Evolutionary conservation across 2,113 vertebrate species (phyloP).

Genomic region (Callipepla californica): DNA sequence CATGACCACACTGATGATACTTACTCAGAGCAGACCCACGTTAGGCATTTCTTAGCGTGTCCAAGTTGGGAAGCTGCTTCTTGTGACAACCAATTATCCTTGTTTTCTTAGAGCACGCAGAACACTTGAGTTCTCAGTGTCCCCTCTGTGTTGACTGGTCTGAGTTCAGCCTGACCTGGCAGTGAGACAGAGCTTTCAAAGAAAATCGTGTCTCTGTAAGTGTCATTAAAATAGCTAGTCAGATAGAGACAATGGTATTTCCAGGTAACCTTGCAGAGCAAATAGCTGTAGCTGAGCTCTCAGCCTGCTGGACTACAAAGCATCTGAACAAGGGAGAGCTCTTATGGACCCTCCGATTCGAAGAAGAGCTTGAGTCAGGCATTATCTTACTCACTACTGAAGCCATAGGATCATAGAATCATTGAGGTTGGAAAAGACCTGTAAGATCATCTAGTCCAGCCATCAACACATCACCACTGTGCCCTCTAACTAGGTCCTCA

Average conservation of each 20-base stretch:
- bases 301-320: neutral
- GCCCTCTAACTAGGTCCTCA: no score
- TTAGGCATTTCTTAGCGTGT: neutral
- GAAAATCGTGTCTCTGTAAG: neutral
- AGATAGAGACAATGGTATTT: neutral
- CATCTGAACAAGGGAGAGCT: neutral
- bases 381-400: neutral
- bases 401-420: neutral
- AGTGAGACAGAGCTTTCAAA: neutral
- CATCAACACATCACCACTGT: no score
- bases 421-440: no score
- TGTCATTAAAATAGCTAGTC: neutral
- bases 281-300: neutral
- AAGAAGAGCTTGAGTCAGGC: neutral
- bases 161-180: constrained; percentile 39
- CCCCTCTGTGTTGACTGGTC: neutral
- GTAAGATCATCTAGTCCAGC: no score
- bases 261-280: neutral
- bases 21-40: neutral
- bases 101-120: neutral
- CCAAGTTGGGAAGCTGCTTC: neutral
- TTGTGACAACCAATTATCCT: neutral
- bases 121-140: neutral
- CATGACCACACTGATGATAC: neutral
- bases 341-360: neutral